A percentile compares a stretch with the other conserved stretches of the same genome.
phyloP scores from a whole-genome alignment of 2,797 vertebrate genomes.

The Pachyuromys duprasi region DNA sequence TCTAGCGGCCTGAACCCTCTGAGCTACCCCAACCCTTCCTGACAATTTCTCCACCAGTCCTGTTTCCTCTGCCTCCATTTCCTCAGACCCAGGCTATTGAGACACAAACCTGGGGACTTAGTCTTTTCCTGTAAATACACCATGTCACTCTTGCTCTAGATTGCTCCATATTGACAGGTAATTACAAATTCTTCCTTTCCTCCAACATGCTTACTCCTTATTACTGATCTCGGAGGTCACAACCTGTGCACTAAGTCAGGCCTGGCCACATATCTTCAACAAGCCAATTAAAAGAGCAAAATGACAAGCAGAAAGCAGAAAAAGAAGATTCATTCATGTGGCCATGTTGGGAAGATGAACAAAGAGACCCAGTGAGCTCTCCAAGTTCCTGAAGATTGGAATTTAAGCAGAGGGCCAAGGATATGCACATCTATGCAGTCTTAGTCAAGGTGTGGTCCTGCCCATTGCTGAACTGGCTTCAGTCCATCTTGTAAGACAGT shows the following conservation, averaged over 20 bases:
- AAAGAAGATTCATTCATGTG: not conserved
- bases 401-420: not conserved
- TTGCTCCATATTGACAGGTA: constrained; percentile 47
- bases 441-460: not conserved
- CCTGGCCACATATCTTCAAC: not conserved
- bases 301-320: not conserved
- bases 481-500: not conserved
- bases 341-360: not conserved
- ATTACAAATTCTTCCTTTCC: not conserved
- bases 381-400: not conserved
- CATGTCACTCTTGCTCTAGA: not conserved
- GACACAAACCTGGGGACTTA: not conserved
- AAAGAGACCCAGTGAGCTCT: not conserved
- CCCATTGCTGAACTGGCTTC: not conserved
- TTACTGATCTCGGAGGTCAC: not conserved
- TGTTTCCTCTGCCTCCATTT: not conserved
- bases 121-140: constrained; percentile 49
- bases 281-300: not conserved
- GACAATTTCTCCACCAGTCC: not conserved
- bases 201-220: not conserved
- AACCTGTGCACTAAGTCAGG: not conserved
- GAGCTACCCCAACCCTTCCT: not conserved
- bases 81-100: not conserved
- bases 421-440: no score
- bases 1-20: not conserved